Evolutionary conservation across 35 echinoderm and acorn worm genomes (phyloP).

Genomic region (Lytechinus pictus): DNA sequence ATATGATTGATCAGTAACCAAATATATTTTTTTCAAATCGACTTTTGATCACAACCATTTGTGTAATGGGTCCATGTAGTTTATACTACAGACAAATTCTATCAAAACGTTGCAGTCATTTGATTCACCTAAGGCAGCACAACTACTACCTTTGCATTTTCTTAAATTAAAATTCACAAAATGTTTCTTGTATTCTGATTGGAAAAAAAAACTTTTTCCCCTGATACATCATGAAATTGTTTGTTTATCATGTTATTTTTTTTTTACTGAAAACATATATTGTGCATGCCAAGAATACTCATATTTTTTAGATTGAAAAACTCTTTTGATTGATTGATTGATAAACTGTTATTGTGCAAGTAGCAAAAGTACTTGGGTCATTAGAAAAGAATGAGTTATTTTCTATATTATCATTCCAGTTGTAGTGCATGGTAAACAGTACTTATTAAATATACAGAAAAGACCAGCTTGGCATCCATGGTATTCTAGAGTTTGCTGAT

Average conservation of each 20-base stretch:
- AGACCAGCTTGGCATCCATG: neutral
- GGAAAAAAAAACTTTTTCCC: neutral
- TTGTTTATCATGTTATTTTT: neutral
- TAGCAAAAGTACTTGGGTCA: neutral
- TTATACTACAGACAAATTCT: neutral
- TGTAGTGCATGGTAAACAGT: conserved; percentile 5
- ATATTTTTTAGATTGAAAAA: neutral
- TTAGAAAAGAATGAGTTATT: neutral
- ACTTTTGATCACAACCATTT: too few species aligned
- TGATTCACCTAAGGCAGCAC: neutral
- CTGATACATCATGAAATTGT: neutral
- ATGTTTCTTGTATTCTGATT: neutral
- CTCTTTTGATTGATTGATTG: conserved; percentile 13
- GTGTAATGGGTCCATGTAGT: too few species aligned
- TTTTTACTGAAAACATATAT: neutral
- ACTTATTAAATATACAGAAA: neutral
- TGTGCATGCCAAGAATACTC: neutral
- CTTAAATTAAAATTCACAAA: neutral
- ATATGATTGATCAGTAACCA: too few species aligned
- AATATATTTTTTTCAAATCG: too few species aligned
- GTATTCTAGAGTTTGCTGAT: neutral
- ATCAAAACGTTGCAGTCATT: neutral
- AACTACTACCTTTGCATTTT: neutral
- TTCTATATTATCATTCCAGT: conserved; percentile 13
- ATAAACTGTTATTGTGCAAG: neutral